phyloP scores from a whole-genome alignment of 2,888 invertebrate genomes.

The Mesochorus sp. region DNA sequence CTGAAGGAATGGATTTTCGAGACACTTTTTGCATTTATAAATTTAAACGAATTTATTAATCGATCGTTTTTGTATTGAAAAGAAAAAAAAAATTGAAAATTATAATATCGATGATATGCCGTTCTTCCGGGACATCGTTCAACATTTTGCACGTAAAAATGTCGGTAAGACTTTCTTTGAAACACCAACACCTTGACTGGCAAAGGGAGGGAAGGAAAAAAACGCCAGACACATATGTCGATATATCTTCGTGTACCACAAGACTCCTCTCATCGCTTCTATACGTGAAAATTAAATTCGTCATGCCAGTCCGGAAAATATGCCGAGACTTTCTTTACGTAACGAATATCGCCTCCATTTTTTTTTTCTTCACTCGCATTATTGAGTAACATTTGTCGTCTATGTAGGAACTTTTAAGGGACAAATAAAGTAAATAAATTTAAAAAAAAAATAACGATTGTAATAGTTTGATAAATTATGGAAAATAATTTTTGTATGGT shows the following conservation, averaged over 20 bases:
- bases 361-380: background rate
- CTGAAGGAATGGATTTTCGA: too few species aligned
- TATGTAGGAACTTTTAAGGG: background rate
- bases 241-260: background rate
- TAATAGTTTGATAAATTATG: too few species aligned
- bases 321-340: background rate
- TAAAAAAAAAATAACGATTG: background rate
- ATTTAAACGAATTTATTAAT: too few species aligned
- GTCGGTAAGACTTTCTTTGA: background rate
- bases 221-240: background rate
- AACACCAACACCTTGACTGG: too few species aligned
- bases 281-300: slow-evolving; percentile 1
- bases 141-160: slow-evolving; percentile 12
- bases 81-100: background rate
- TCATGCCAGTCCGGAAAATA: background rate
- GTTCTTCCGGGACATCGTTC: slow-evolving; percentile 16
- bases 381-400: too few species aligned
- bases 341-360: background rate
- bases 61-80: background rate
- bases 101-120: slow-evolving; percentile 3
- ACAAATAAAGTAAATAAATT: background rate
- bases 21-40: too few species aligned
- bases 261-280: background rate
- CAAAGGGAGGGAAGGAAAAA: too few species aligned
- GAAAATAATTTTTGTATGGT: too few species aligned